phyloP scores from a whole-genome alignment of 2,797 vertebrate species.

The Falco columbarius region DNA sequence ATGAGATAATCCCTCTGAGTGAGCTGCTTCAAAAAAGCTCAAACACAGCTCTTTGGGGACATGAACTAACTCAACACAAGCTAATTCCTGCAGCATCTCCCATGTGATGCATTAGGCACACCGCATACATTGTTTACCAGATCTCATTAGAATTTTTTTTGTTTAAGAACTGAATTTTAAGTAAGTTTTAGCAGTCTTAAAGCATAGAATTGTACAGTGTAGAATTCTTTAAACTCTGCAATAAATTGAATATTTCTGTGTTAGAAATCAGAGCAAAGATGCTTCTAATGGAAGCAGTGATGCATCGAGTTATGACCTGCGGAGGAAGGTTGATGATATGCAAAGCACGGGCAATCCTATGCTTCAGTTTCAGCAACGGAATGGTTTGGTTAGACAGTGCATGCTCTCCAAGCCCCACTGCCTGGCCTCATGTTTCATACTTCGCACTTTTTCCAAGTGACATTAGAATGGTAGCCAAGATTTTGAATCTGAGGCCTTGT shows the following conservation, averaged over 20 bases:
- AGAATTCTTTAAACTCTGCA: not conserved
- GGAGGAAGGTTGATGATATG: not conserved
- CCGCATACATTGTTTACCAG: slow-evolving; percentile 14
- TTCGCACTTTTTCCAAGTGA: slow-evolving; percentile 10
- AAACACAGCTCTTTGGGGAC: slow-evolving; percentile 78
- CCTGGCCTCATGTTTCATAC: slow-evolving; percentile 18
- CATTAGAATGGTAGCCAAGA: not conserved
- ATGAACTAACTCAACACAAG: slow-evolving; percentile 75
- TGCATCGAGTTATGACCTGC: not conserved
- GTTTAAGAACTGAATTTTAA: not conserved
- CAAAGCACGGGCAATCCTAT: slow-evolving; percentile 18
- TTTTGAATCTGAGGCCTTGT: not conserved
- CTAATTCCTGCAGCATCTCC: slow-evolving; percentile 79
- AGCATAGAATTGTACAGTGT: not conserved
- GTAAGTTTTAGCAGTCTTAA: not conserved
- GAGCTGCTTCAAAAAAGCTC: slow-evolving; percentile 88
- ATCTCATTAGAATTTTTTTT: not conserved
- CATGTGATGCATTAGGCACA: slow-evolving; percentile 29
- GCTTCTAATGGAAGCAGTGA: not conserved
- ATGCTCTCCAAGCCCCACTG: not conserved
- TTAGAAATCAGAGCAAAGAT: not conserved
- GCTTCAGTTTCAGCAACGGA: slow-evolving; percentile 2
- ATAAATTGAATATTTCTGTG: not conserved
- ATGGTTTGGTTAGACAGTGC: not conserved
- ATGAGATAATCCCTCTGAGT: slow-evolving; percentile 89